Conservation (phyloP, 2,888 invertebrate species). For the Unio pictorum region DNA sequence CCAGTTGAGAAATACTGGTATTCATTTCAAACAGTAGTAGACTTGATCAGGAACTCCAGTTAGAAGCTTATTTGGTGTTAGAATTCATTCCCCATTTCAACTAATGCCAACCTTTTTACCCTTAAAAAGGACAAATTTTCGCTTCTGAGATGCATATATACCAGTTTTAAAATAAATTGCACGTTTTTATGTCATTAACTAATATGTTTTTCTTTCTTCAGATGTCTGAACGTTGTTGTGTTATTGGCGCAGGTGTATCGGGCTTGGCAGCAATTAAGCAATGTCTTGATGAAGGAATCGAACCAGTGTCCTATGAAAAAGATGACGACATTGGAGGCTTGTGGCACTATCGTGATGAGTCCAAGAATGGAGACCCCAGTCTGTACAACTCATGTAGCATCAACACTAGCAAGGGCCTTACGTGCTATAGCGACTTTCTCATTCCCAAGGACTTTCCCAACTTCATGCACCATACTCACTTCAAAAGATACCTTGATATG, state of each 20-base stretch:
- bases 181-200: neutral
- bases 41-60: no score
- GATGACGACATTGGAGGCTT: constrained; percentile 41
- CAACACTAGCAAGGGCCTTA: constrained; percentile 48
- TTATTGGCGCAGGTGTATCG: constrained; percentile 44
- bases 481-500: constrained; percentile 37
- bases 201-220: constrained; percentile 3
- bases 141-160: neutral
- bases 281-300: constrained; percentile 39
- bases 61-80: no score
- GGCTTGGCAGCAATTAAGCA: constrained; percentile 40
- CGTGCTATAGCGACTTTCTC: constrained; percentile 44
- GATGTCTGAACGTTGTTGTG: constrained; percentile 38
- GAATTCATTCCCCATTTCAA: no score
- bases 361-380: constrained; percentile 32
- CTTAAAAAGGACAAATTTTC: neutral
- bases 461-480: constrained; percentile 46
- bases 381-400: constrained; percentile 46
- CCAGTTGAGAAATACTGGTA: no score
- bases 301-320: constrained; percentile 38
- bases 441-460: constrained; percentile 48
- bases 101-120: neutral
- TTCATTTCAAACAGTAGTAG: no score
- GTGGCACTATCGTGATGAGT: constrained; percentile 33
- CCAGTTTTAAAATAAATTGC: no score